These are phyloP conservation scores for Lacerta bilineata DNA, from an alignment of 2,797 vertebrate species.

Conservation along the genomic window DNA sequence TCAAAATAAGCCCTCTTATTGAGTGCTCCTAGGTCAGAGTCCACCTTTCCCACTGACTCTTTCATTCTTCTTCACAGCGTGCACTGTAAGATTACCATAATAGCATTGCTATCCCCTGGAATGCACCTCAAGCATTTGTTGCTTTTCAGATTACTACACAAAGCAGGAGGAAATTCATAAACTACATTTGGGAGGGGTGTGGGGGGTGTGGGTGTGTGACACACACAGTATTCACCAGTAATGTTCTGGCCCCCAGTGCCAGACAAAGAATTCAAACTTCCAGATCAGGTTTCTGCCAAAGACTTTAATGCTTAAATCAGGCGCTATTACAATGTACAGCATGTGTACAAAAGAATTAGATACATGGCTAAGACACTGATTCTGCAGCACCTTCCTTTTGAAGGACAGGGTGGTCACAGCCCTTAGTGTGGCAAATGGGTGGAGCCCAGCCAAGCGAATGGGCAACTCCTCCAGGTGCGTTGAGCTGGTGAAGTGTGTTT, in stretches of 20 bases:
- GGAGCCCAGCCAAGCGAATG: no score
- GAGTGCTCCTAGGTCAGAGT: slow-evolving; percentile 2
- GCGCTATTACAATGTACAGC: no score
- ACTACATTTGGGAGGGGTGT: background rate
- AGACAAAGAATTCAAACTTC: no score
- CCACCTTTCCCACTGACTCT: slow-evolving; percentile 3
- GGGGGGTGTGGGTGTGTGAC: background rate
- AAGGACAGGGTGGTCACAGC: no score
- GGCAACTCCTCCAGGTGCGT: background rate
- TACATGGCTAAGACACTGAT: no score
- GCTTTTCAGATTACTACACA: slow-evolving; percentile 20
- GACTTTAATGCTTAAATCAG: no score
- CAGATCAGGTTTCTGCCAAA: no score
- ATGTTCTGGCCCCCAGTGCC: no score
- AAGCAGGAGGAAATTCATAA: background rate
- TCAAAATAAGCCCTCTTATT: slow-evolving; percentile 15
- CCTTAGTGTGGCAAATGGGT: no score
- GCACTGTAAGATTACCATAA: slow-evolving; percentile 15
- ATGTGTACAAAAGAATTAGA: no score
- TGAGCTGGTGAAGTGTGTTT: no score
- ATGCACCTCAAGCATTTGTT: background rate
- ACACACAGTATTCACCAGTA: background rate
- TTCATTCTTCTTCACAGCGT: slow-evolving; percentile 15
- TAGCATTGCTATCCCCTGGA: slow-evolving; percentile 11
- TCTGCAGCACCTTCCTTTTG: no score